phyloP scores from a whole-genome alignment of 2,888 invertebrate genomes.

The Mesorhabditis spiculigera region DNA sequence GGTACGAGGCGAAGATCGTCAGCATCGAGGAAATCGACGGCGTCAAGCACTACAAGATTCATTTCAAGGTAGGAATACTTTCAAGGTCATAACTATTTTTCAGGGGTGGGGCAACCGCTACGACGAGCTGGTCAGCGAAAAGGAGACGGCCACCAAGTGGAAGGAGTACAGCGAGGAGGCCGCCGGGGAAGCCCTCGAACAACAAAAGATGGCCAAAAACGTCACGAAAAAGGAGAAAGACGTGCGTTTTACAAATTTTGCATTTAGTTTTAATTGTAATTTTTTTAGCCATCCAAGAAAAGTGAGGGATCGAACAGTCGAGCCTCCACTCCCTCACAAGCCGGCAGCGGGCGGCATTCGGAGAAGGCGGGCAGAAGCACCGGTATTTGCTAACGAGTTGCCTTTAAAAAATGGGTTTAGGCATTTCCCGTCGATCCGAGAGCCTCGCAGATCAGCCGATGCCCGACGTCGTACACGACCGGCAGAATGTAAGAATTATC shows the following conservation, averaged over 20 bases:
- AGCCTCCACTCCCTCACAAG: background rate
- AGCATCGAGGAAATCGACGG: background rate
- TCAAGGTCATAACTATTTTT: background rate
- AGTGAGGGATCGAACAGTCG: conserved; percentile 2
- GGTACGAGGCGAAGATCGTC: background rate
- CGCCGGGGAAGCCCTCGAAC: background rate
- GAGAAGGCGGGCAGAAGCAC: background rate
- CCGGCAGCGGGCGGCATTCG: background rate
- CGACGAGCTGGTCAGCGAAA: conserved; percentile 14
- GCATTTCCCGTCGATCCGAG: background rate
- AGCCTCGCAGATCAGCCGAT: background rate
- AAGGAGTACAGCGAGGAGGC: conserved; percentile 11
- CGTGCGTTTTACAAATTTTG: background rate
- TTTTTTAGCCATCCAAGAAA: conserved; percentile 1
- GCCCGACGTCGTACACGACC: background rate
- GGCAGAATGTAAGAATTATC: background rate
- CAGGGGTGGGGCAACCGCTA: conserved; percentile 20
- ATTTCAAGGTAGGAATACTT: background rate
- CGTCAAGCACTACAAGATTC: background rate
- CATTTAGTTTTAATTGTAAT: background rate
- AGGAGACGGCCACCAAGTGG: conserved; percentile 12
- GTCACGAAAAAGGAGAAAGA: background rate
- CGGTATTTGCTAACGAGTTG: background rate
- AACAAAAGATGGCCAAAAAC: no score
- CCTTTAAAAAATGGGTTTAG: background rate